Percentiles rank a stretch among this genome's conserved stretches.
Conservation (phyloP, 2,888 invertebrate genomes). For the Noctua pronuba region DNA sequence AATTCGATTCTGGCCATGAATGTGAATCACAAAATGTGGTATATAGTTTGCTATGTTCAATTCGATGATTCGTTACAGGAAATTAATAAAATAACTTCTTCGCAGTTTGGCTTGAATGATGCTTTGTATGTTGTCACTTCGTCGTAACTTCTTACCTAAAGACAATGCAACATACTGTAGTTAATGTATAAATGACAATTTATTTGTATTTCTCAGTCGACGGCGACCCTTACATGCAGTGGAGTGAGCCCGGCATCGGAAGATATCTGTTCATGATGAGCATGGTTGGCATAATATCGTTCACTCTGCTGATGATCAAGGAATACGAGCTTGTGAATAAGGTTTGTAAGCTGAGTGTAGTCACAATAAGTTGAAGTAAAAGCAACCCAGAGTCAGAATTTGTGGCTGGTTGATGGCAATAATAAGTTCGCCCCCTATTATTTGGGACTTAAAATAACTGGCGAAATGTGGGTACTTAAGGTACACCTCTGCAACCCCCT, state of each 20-base stretch:
- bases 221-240: conserved; percentile 91
- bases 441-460: neutral
- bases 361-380: neutral
- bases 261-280: conserved; percentile 93
- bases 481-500: neutral
- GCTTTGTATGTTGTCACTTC: conserved; percentile 26
- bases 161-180: neutral
- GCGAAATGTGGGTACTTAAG: neutral
- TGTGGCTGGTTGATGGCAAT: neutral
- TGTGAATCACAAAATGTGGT: neutral
- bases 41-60: neutral
- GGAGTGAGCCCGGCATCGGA: conserved; percentile 93
- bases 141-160: neutral
- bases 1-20: neutral
- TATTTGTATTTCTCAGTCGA: conserved; percentile 76
- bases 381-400: neutral
- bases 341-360: conserved; percentile 69
- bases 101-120: neutral
- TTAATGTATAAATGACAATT: conserved; percentile 17
- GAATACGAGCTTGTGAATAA: conserved; percentile 91
- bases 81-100: neutral
- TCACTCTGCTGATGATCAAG: conserved; percentile 91
- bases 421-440: neutral
- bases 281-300: conserved; percentile 90
- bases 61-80: conserved; percentile 1